phyloP scores from a whole-genome alignment of 2,888 invertebrate genomes.

The Limnephilus marmoratus region DNA sequence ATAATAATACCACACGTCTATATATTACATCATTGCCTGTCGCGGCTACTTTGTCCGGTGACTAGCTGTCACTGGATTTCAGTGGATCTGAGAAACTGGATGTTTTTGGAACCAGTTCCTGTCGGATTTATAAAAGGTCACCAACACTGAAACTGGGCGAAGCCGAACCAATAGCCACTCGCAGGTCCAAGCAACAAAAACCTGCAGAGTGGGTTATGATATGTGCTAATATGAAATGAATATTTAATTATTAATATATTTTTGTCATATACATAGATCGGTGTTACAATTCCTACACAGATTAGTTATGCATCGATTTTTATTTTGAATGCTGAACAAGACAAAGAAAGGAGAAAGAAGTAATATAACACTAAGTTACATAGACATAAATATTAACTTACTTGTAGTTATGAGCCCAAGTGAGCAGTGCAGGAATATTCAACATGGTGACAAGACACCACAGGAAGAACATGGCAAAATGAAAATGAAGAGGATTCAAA shows the following conservation, averaged over 20 bases:
- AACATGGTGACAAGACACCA: slow-evolving; percentile 82
- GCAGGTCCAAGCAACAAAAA: too few relatives aligned
- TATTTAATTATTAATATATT: neutral
- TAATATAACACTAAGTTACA: neutral
- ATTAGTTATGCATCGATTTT: neutral
- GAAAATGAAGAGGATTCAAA: slow-evolving; percentile 81
- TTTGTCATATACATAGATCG: neutral
- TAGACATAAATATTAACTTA: slow-evolving; percentile 72
- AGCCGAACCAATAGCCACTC: too few relatives aligned
- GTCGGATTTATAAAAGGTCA: too few relatives aligned
- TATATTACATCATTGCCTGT: too few relatives aligned
- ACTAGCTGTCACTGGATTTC: too few relatives aligned
- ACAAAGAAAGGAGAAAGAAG: neutral
- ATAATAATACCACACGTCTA: too few relatives aligned
- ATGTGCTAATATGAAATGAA: neutral
- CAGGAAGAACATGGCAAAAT: slow-evolving; percentile 84
- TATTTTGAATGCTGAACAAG: neutral
- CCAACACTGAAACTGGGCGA: too few relatives aligned
- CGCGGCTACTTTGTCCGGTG: too few relatives aligned
- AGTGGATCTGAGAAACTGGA: too few relatives aligned
- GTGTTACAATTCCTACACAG: neutral
- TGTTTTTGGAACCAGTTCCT: too few relatives aligned
- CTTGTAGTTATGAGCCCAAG: slow-evolving; percentile 90
- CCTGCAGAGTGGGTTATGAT: too few relatives aligned
- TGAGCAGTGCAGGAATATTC: slow-evolving; percentile 84